These are phyloP conservation scores for Salvator merianae DNA, from an alignment of 2,113 vertebrate genomes.

Conservation along the genomic window DNA sequence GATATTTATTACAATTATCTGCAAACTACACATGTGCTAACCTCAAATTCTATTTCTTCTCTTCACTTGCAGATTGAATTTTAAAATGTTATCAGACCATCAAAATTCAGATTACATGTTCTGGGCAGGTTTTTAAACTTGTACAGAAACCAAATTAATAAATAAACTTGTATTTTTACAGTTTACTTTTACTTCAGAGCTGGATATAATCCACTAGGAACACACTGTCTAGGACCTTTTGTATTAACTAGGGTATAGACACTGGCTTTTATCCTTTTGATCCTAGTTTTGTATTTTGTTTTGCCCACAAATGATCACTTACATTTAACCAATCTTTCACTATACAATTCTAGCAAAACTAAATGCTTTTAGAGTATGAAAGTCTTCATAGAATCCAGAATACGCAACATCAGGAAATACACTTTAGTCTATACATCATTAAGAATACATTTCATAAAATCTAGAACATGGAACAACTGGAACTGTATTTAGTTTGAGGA, in stretches of 20 bases:
- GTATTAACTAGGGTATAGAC: too few relatives aligned
- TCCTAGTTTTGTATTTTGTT: not conserved
- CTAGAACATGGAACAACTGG: not conserved
- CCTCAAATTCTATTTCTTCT: not conserved
- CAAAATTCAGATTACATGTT: not conserved
- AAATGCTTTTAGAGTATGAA: not conserved
- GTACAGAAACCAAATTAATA: not conserved
- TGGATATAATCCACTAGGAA: too few relatives aligned
- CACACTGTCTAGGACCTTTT: too few relatives aligned
- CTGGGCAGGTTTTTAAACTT: not conserved
- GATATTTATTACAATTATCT: not conserved
- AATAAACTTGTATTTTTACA: not conserved
- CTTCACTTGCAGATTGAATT: not conserved
- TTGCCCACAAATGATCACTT: not conserved
- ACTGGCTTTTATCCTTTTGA: not conserved
- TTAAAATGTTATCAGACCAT: not conserved
- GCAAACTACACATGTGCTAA: not conserved
- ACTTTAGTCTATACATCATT: too few relatives aligned
- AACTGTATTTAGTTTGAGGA: too few relatives aligned
- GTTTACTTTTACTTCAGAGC: too few relatives aligned
- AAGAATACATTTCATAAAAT: too few relatives aligned
- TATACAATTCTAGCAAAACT: not conserved
- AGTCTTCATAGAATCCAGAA: not conserved
- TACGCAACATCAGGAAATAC: not conserved
- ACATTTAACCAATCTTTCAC: not conserved